Evolutionary conservation across 2,797 vertebrate species (phyloP).

Genomic region (Enteromius treurensis): DNA sequence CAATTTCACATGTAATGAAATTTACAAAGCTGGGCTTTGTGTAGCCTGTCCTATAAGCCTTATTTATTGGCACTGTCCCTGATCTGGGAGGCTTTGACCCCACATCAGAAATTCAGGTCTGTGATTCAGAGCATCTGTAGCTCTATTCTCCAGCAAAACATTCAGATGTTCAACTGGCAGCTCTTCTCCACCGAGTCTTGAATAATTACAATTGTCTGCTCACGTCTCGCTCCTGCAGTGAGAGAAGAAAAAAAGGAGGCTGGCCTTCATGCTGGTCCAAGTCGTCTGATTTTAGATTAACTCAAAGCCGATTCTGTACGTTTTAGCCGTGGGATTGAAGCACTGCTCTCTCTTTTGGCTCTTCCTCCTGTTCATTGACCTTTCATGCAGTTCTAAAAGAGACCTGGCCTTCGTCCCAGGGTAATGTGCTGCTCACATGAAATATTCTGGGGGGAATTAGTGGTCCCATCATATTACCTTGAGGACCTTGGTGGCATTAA

Average conservation of each 20-base stretch:
- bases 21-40: slow-evolving; percentile 17
- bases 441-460: slow-evolving; percentile 5
- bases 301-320: slow-evolving; percentile 21
- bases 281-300: slow-evolving; percentile 47
- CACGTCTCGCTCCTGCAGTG: slow-evolving; percentile 31
- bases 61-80: slow-evolving; percentile 38
- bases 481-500: slow-evolving; percentile 51
- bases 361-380: slow-evolving; percentile 46
- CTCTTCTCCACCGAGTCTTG: slow-evolving; percentile 34
- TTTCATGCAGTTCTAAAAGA: slow-evolving; percentile 10
- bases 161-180: slow-evolving; percentile 37
- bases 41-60: slow-evolving; percentile 2
- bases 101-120: slow-evolving; percentile 14
- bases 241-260: slow-evolving; percentile 17
- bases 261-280: slow-evolving; percentile 56
- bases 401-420: slow-evolving; percentile 35
- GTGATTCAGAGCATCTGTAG: slow-evolving; percentile 47
- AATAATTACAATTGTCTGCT: slow-evolving; percentile 45
- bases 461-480: slow-evolving; percentile 9
- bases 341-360: slow-evolving; percentile 43
- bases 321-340: slow-evolving; percentile 29
- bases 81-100: slow-evolving; percentile 9
- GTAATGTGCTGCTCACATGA: slow-evolving; percentile 25
- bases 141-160: background rate
- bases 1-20: background rate